Conservation (phyloP, 1,140 invertebrate genomes). For the Atta colombica region DNA sequence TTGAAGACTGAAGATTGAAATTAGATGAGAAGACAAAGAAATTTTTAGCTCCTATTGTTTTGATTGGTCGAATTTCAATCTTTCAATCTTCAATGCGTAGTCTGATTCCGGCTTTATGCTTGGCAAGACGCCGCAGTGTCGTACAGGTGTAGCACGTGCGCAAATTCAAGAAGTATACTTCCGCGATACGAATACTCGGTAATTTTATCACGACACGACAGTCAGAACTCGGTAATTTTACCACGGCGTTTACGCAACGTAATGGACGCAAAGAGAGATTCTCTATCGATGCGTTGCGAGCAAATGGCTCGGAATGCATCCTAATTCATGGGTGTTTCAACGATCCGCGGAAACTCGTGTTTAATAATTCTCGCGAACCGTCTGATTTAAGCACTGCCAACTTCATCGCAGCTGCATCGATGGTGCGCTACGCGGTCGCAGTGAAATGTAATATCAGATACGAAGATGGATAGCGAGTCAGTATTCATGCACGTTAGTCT, state of each 20-base stretch:
- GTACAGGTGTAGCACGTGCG: conserved; percentile 34
- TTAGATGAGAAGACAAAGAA: too few relatives aligned
- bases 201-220: conserved; percentile 69
- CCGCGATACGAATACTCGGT: conserved; percentile 75
- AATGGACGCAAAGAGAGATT: background rate
- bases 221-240: conserved; percentile 73
- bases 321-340: background rate
- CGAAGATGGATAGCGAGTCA: conserved; percentile 31
- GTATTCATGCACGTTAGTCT: conserved; percentile 31
- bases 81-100: too few relatives aligned
- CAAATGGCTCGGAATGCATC: background rate
- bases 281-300: background rate
- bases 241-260: conserved; percentile 24
- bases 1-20: too few relatives aligned
- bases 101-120: background rate
- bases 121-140: conserved; percentile 10
- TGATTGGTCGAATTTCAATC: too few relatives aligned
- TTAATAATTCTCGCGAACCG: conserved; percentile 37
- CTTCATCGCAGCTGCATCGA: conserved; percentile 20
- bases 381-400: conserved; percentile 28
- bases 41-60: too few relatives aligned
- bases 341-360: conserved; percentile 28
- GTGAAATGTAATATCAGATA: conserved; percentile 49
- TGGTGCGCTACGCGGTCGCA: background rate
- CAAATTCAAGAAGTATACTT: conserved; percentile 45